phyloP scores from a whole-genome alignment of 35 echinoderm and acorn worm species.

The Nesometra sesokonis region DNA sequence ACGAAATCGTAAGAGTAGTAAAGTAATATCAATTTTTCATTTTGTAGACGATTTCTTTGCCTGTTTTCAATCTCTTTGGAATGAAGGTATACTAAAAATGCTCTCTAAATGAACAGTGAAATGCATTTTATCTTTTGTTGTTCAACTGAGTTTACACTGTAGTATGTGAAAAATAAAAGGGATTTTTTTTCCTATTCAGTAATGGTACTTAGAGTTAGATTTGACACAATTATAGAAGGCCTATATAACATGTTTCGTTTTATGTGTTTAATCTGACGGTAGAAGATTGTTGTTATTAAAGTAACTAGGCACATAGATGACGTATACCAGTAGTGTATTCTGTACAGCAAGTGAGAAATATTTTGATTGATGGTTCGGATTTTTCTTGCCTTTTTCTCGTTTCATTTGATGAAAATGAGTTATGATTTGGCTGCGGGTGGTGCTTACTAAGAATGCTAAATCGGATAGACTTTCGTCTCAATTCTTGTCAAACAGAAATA shows the following conservation, averaged over 20 bases:
- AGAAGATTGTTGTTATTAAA: not conserved
- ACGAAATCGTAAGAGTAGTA: no score
- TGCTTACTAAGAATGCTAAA: not conserved
- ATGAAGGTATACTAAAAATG: no score
- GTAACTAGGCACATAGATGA: not conserved
- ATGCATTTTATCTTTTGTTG: not conserved
- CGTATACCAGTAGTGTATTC: not conserved
- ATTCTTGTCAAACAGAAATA: constrained; percentile 1
- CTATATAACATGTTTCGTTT: no score
- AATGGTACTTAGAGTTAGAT: no score
- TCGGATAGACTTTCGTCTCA: not conserved
- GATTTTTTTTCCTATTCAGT: no score
- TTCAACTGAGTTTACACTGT: not conserved
- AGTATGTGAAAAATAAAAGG: no score
- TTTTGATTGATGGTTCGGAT: not conserved
- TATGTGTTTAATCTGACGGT: not conserved
- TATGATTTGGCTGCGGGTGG: not conserved
- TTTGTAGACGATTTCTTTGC: no score
- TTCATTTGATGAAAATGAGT: not conserved
- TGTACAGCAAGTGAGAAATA: not conserved
- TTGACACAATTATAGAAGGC: not conserved
- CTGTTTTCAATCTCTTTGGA: no score
- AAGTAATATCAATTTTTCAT: no score
- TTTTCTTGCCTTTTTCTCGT: not conserved
- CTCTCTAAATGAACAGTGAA: no score